A percentile compares a stretch with the other conserved stretches of the same genome.
Conservation (phyloP, 2,797 vertebrate genomes). For the Ctenochaetus hawaiiensis region DNA sequence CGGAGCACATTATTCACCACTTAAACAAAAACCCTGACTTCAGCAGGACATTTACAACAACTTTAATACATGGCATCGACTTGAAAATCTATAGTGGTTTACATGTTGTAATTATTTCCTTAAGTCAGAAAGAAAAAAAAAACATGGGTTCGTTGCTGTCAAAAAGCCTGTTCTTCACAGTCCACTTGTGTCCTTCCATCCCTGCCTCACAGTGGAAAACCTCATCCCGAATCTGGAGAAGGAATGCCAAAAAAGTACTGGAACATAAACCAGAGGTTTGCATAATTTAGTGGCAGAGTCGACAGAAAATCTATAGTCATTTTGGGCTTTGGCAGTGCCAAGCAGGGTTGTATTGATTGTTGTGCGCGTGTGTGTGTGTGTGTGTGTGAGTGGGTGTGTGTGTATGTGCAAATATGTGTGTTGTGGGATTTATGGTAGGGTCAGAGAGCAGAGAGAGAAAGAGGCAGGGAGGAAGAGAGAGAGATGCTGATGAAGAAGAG, state of each 20-base stretch:
- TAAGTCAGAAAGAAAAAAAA: constrained; percentile 21
- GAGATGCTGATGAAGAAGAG: constrained; percentile 59
- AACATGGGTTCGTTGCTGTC: not conserved
- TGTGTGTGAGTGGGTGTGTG: too few species aligned
- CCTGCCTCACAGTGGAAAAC: constrained; percentile 35
- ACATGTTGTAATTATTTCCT: constrained; percentile 40
- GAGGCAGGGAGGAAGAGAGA: constrained; percentile 38
- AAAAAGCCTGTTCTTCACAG: not conserved
- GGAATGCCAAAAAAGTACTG: constrained; percentile 71
- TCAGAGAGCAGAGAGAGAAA: constrained; percentile 45
- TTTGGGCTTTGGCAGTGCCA: constrained; percentile 91
- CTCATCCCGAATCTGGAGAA: constrained; percentile 26
- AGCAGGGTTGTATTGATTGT: constrained; percentile 88
- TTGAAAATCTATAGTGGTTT: constrained; percentile 47
- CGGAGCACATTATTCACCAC: constrained; percentile 49
- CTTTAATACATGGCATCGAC: constrained; percentile 56
- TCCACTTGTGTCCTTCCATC: constrained; percentile 19
- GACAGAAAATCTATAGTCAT: constrained; percentile 96
- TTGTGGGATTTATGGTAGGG: constrained; percentile 79
- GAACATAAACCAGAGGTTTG: constrained; percentile 85
- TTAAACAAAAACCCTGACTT: constrained; percentile 67
- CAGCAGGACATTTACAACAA: constrained; percentile 62
- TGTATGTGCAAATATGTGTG: constrained; percentile 55
- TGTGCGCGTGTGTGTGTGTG: constrained; percentile 42
- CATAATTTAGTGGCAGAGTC: constrained; percentile 88